Conservation (phyloP, 1,140 invertebrate genomes). For the Melanaphis sacchari region DNA sequence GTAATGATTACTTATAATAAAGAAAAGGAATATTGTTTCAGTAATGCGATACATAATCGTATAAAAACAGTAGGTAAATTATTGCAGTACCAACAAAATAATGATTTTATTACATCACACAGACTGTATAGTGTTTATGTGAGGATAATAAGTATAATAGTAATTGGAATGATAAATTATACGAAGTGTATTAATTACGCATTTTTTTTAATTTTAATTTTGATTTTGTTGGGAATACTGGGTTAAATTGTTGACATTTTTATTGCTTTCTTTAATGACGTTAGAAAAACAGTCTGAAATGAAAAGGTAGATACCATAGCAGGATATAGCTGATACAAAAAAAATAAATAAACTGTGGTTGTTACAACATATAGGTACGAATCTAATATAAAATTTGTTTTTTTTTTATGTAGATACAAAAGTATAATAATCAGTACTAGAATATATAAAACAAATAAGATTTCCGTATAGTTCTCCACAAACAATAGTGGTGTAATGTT, state of each 20-base stretch:
- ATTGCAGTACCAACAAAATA: too few species aligned
- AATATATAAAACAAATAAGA: neutral
- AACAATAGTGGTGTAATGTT: neutral
- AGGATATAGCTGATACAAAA: neutral
- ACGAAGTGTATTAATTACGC: neutral
- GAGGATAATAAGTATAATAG: neutral
- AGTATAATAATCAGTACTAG: neutral
- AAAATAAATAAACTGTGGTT: neutral
- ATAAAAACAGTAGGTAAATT: too few species aligned
- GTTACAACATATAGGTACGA: neutral
- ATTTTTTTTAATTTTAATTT: neutral
- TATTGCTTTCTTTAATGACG: neutral
- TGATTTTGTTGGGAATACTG: neutral
- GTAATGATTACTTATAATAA: too few species aligned
- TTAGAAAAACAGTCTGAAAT: neutral
- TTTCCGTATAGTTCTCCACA: neutral
- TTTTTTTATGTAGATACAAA: neutral
- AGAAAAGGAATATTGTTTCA: too few species aligned
- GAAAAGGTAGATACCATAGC: neutral
- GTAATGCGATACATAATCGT: too few species aligned
- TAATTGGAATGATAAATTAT: neutral
- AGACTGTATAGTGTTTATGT: too few species aligned
- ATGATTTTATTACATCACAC: too few species aligned
- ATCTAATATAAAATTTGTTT: neutral
- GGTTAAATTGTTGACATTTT: neutral